Conservation (phyloP, 2,113 vertebrate genomes). For the Polypterus bichir region DNA sequence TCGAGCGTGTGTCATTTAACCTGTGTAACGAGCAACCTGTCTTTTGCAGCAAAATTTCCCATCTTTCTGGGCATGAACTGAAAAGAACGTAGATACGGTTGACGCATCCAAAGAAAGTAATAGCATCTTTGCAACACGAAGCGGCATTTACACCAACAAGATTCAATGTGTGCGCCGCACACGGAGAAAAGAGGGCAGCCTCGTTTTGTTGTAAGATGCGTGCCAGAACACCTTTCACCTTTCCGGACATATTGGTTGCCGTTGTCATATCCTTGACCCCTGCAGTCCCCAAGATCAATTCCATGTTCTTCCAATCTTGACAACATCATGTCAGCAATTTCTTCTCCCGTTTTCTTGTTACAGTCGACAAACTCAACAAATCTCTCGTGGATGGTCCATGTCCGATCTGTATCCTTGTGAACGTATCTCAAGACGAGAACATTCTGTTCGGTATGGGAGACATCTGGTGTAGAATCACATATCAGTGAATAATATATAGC, state of each 20-base stretch:
- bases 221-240: constrained; percentile 13
- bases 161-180: constrained; percentile 13
- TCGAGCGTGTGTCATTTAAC: constrained; percentile 10
- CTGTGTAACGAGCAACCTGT: constrained; percentile 16
- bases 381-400: constrained; percentile 9
- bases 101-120: constrained; percentile 12
- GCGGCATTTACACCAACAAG: constrained; percentile 15
- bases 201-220: constrained; percentile 11
- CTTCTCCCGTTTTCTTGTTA: constrained; percentile 12
- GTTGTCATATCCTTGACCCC: constrained; percentile 19
- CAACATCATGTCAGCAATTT: constrained; percentile 15
- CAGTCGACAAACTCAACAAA: constrained; percentile 8
- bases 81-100: constrained; percentile 15
- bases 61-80: constrained; percentile 14
- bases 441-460: no score
- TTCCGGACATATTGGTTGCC: constrained; percentile 21
- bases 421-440: no score
- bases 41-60: constrained; percentile 14
- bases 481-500: no score
- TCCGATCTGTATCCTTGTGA: no score
- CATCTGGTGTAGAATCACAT: no score
- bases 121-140: constrained; percentile 12
- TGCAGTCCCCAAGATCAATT: constrained; percentile 12
- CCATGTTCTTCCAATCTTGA: constrained; percentile 2
- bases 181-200: constrained; percentile 14